Conservation (phyloP, 2,888 invertebrate species). For the Tetramorium bicarinatum region DNA sequence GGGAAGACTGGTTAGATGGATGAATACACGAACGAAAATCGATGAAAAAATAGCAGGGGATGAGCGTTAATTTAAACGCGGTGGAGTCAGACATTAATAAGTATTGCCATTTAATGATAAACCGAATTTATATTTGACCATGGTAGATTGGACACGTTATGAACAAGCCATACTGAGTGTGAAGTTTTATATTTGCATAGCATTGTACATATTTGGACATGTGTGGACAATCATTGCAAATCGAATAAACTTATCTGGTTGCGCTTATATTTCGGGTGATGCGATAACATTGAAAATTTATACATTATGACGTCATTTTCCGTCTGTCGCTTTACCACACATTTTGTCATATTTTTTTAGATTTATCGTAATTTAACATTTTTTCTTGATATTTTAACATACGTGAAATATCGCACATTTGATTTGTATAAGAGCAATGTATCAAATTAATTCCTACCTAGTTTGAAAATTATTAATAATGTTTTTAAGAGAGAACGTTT, state of each 20-base stretch:
- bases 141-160: constrained; percentile 35
- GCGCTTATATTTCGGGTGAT: constrained; percentile 6
- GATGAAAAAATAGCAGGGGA: constrained; percentile 35
- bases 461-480: background rate
- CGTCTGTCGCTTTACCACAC: background rate
- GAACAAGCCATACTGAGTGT: background rate
- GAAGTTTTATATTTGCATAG: constrained; percentile 15
- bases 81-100: constrained; percentile 38
- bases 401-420: background rate
- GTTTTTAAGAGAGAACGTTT: background rate
- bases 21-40: constrained; percentile 55
- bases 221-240: background rate
- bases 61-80: constrained; percentile 34
- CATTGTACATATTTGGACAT: constrained; percentile 14
- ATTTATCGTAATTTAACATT: background rate
- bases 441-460: background rate
- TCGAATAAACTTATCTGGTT: constrained; percentile 35
- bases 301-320: background rate
- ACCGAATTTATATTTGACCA: constrained; percentile 47
- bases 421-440: background rate
- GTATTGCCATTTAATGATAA: constrained; percentile 28
- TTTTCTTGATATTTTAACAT: background rate
- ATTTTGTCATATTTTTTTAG: background rate
- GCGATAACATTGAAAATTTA: constrained; percentile 29
- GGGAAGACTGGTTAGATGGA: constrained; percentile 37